Conservation (phyloP, 1,140 invertebrate genomes). For the Trigoniulus corallinus region DNA sequence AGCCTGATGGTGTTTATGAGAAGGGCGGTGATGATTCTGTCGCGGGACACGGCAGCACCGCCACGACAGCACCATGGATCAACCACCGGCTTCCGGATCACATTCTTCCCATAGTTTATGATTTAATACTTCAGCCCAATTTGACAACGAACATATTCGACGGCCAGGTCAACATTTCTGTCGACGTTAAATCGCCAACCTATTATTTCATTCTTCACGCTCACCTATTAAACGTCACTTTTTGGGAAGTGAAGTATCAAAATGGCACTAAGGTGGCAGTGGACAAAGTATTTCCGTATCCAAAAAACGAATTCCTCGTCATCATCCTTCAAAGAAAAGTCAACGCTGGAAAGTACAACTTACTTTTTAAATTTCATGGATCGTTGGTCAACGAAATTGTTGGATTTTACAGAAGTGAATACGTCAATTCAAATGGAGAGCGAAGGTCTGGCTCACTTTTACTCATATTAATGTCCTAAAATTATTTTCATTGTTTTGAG, state of each 20-base stretch:
- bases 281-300: background rate
- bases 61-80: too few species aligned
- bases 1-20: too few species aligned
- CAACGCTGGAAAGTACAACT: background rate
- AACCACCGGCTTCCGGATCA: background rate
- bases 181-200: background rate
- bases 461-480: too few species aligned
- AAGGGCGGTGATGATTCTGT: too few species aligned
- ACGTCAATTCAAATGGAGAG: conserved; percentile 38
- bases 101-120: background rate
- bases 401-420: conserved; percentile 62
- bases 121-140: background rate
- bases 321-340: background rate
- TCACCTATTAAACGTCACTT: background rate
- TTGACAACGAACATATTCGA: background rate
- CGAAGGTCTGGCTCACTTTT: too few species aligned
- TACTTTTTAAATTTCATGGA: background rate
- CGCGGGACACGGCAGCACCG: too few species aligned
- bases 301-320: background rate
- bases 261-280: background rate
- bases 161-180: background rate
- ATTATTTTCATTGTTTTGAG: too few species aligned
- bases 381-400: conserved; percentile 29
- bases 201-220: background rate
- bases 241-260: background rate